Base-by-base conservation (phyloP, 2,888 invertebrate species). In the Hyposoter dolosus region DNA sequence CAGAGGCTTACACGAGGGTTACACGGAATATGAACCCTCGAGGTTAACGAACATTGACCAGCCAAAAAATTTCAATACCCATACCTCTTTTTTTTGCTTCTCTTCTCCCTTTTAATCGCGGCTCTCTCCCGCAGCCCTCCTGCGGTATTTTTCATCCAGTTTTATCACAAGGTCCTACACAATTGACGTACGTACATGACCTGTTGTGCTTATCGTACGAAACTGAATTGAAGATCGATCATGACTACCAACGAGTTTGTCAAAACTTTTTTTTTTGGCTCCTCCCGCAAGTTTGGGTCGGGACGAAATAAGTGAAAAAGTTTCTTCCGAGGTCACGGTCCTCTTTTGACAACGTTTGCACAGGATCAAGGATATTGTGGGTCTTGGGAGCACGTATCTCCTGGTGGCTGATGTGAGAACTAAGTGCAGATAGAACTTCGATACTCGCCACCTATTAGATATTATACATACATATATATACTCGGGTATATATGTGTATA, bases 361-460 rank as follows among this genome's bases (percentile, higher is more conserved):
- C 69, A 43, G 40, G 43, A 19, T 40, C 45, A 45, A 63, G 45
- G 56, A 82, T 83, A 82, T 71, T 60, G 56, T 69, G 65, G 75
- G 68, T 47, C 50, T 84, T 60, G 77, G 43, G 72, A 17, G 79
- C 74, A 65, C 69, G 84, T 82, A 77, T 79, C 53, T 69, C 10
- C 40, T 9, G 43, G 53, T 78, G 50, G 71, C 65, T 75, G 45
- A 83, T 86, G 80, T 82, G 84, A 74, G 84, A 68, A 66, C 80
- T 86, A 85, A 87, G 88, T 88, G 88, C 88, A 87, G 83, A 83
- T 71, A 53, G 83, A 77, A 82, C 82, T 83, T 75, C 80, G 72
- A 72, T 78, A 85, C 68, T 81, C 82, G 60, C 76, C 83, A 83
- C 56, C 65, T 53, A 45, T 63, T 63, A 75, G 19, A 74, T 74